Percentiles rank a stretch among this genome's conserved stretches.
Evolutionary conservation across 2,888 invertebrate genomes (phyloP).

Genomic region (Sarcophaga carnaria): DNA sequence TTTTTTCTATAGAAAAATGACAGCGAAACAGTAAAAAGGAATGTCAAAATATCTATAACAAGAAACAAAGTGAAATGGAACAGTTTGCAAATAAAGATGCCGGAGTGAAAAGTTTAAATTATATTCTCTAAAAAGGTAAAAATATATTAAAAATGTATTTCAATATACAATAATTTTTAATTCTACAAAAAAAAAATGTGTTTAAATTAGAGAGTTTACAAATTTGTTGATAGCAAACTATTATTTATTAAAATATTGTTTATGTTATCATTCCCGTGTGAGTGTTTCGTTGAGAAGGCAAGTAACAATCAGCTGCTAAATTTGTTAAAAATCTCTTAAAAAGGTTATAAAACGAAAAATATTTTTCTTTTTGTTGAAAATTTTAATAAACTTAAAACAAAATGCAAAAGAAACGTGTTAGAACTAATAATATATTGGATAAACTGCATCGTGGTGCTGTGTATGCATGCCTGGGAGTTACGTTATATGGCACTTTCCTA

Average conservation of each 20-base stretch:
- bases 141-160: too few relatives aligned
- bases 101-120: not conserved
- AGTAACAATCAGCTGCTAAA: slow-evolving; percentile 3
- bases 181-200: too few relatives aligned
- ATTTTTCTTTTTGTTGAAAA: not conserved
- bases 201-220: too few relatives aligned
- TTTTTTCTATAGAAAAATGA: too few relatives aligned
- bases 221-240: too few relatives aligned
- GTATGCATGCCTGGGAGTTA: slow-evolving; percentile 83
- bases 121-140: too few relatives aligned
- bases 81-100: not conserved
- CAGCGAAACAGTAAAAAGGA: not conserved
- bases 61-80: not conserved
- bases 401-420: slow-evolving; percentile 80
- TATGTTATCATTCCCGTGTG: not conserved
- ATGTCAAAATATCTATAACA: slow-evolving; percentile 3
- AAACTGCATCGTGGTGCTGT: slow-evolving; percentile 84
- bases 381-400: slow-evolving; percentile 20
- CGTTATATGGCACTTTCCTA: slow-evolving; percentile 82
- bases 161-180: too few relatives aligned
- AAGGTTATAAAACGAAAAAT: slow-evolving; percentile 38
- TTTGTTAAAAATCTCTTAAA: not conserved
- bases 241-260: not conserved
- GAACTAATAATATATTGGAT: slow-evolving; percentile 80
- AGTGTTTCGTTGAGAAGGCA: not conserved